These are phyloP conservation scores for Pyrocephalus nanus DNA, from an alignment of 2,797 vertebrate genomes.

Conservation along the genomic window DNA sequence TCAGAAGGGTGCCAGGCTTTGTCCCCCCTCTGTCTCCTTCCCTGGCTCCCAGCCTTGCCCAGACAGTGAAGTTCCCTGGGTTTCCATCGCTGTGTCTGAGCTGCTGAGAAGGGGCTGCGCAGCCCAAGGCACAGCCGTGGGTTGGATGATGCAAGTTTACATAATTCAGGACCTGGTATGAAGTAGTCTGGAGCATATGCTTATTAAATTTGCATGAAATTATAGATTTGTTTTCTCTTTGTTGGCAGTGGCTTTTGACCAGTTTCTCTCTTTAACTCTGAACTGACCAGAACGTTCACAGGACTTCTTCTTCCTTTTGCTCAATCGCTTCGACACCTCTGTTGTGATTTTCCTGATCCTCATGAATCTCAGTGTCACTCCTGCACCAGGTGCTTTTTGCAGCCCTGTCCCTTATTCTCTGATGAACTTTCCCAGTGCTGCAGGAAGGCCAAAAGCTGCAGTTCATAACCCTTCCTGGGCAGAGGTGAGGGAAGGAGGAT, in stretches of 20 bases:
- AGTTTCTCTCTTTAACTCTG: neutral
- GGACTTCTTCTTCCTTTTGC: neutral
- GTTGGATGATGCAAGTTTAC: neutral
- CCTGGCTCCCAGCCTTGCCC: neutral
- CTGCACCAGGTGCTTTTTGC: neutral
- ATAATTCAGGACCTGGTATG: conserved; percentile 12
- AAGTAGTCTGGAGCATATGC: neutral
- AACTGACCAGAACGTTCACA: neutral
- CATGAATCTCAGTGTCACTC: neutral
- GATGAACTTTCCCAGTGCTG: neutral
- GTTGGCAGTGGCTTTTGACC: neutral
- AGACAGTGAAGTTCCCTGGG: neutral
- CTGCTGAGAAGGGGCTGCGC: neutral
- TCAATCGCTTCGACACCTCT: neutral
- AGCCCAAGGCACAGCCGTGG: conserved; percentile 23
- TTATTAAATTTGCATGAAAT: conserved; percentile 62
- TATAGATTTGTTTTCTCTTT: neutral
- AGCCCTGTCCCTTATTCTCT: neutral
- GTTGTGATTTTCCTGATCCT: neutral
- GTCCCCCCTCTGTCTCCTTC: neutral
- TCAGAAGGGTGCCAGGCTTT: neutral
- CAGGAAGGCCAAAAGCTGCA: neutral
- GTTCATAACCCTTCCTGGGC: neutral
- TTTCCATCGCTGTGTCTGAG: neutral
- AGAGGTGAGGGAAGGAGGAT: neutral